Evolutionary conservation across 2,888 invertebrate genomes (phyloP).

Genomic region (Scotopteryx bipunctaria): DNA sequence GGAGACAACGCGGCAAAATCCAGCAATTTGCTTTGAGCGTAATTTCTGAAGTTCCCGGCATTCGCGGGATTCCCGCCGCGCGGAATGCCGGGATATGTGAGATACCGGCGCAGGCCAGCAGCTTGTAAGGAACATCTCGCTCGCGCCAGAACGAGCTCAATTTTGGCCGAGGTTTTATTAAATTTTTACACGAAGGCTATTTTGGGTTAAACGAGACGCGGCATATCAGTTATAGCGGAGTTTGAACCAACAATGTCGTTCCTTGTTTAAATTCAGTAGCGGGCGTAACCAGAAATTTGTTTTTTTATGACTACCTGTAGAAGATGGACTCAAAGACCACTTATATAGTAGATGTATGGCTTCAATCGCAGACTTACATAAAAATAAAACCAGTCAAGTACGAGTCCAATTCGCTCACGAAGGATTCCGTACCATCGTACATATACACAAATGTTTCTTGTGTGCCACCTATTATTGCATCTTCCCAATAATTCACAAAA

Average conservation of each 20-base stretch:
- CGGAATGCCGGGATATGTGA: conserved; percentile 11
- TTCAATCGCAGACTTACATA: background rate
- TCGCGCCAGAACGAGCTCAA: conserved; percentile 7
- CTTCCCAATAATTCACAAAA: background rate
- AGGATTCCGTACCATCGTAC: too few species aligned
- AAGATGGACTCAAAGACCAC: background rate
- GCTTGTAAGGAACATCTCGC: conserved; percentile 1
- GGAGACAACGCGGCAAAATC: conserved; percentile 23
- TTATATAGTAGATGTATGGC: too few species aligned
- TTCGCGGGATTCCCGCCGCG: conserved; percentile 22
- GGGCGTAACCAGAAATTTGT: background rate
- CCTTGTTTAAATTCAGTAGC: conserved; percentile 6
- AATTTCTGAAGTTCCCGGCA: conserved; percentile 32
- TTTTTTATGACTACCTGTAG: background rate
- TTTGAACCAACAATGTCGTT: background rate
- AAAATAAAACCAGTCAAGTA: too few species aligned
- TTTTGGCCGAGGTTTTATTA: conserved; percentile 17
- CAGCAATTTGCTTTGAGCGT: conserved; percentile 35
- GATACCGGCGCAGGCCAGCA: background rate
- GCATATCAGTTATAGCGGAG: conserved; percentile 5
- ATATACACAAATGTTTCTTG: too few species aligned
- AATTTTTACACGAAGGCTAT: conserved; percentile 3
- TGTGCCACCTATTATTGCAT: too few species aligned
- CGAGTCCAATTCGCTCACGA: too few species aligned
- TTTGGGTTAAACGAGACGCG: conserved; percentile 13